These are phyloP conservation scores for Atrichornis clamosus DNA, from an alignment of 2,113 vertebrate genomes.

Conservation along the genomic window DNA sequence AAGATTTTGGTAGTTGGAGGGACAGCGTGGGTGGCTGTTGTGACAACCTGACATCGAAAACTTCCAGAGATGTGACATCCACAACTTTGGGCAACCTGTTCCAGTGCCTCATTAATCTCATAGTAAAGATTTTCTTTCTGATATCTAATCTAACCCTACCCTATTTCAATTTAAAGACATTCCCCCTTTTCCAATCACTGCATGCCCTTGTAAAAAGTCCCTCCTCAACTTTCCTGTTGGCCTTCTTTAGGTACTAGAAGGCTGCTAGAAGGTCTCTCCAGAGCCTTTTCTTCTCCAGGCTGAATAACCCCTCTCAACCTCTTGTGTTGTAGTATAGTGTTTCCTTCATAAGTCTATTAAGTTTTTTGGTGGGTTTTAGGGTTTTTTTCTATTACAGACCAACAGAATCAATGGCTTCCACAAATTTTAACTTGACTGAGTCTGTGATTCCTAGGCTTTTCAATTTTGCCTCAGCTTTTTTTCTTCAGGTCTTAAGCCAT, in stretches of 20 bases:
- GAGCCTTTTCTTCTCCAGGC: neutral
- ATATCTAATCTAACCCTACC: neutral
- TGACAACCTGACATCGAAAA: neutral
- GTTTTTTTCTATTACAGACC: neutral
- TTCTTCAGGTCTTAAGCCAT: neutral
- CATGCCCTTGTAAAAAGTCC: fast-evolving
- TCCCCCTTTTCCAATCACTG: neutral
- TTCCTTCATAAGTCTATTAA: neutral
- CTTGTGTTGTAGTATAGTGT: neutral
- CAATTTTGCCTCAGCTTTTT: neutral
- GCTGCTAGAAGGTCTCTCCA: neutral
- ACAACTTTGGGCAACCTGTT: neutral
- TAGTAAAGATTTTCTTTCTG: neutral
- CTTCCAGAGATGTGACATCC: neutral
- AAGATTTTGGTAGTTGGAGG: neutral
- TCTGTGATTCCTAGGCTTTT: neutral
- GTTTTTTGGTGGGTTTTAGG: too few relatives aligned
- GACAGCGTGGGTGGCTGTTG: neutral
- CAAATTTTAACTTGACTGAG: neutral
- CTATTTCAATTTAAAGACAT: neutral
- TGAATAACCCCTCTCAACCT: neutral
- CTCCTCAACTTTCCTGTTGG: neutral
- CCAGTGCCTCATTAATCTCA: neutral
- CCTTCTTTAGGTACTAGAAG: neutral
- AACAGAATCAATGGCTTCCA: neutral